phyloP scores from a whole-genome alignment of 1,140 invertebrate genomes.

The Brachionus rubens region DNA sequence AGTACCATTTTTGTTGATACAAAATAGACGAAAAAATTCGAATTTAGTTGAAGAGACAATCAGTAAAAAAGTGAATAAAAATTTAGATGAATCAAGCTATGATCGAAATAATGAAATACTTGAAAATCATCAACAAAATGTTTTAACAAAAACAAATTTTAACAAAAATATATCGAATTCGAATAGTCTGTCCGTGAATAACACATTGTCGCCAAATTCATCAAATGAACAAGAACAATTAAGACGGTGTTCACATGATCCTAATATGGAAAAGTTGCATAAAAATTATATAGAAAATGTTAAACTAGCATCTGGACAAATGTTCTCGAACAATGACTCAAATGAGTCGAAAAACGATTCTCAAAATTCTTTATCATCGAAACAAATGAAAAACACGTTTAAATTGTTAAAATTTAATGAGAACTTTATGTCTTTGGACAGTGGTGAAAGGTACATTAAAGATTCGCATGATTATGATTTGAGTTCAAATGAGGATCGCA shows the following conservation, averaged over 20 bases:
- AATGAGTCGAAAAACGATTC: background rate
- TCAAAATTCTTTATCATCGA: background rate
- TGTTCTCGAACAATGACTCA: background rate
- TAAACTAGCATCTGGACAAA: background rate
- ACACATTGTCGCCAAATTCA: no score
- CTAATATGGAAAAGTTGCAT: conserved; percentile 29
- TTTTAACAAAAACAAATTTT: no score
- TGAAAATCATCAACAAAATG: no score
- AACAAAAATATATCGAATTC: no score
- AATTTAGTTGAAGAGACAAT: background rate
- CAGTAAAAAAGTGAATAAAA: no score
- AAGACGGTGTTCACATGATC: conserved; percentile 17
- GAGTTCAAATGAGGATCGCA: background rate
- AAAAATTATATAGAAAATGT: conserved; percentile 31
- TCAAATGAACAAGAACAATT: background rate
- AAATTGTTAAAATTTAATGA: background rate
- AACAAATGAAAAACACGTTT: background rate
- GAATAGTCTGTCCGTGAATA: no score
- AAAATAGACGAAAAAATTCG: conserved; percentile 8
- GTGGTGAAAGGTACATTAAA: background rate
- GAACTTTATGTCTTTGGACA: background rate
- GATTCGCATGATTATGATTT: background rate
- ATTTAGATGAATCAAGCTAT: background rate
- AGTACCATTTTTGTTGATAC: conserved; percentile 18
- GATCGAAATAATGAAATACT: no score